These are phyloP conservation scores for Sebastolobus alascanus DNA, from an alignment of 2,797 vertebrate species.

Conservation along the genomic window DNA sequence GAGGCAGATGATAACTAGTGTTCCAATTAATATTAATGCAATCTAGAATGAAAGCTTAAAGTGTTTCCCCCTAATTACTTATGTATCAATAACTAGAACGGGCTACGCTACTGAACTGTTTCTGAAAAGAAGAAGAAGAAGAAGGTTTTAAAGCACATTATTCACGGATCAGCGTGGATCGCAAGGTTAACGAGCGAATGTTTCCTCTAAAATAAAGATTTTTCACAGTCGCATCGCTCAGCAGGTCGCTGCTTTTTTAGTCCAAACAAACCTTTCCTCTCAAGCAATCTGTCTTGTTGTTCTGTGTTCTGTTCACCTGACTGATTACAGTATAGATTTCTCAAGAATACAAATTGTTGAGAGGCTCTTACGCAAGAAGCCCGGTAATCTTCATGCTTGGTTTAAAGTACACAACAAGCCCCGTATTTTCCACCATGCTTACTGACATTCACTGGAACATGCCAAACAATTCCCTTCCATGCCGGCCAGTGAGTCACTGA, in stretches of 20 bases:
- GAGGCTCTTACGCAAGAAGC: slow-evolving; percentile 35
- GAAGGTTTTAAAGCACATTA: neutral
- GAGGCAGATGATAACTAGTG: slow-evolving; percentile 17
- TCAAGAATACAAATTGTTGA: slow-evolving; percentile 35
- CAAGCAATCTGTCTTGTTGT: neutral
- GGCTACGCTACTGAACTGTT: neutral
- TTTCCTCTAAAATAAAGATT: slow-evolving; percentile 9
- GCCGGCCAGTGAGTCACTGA: slow-evolving; percentile 7
- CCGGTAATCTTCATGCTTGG: slow-evolving; percentile 53
- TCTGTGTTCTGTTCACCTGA: slow-evolving; percentile 47
- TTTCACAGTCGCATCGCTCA: slow-evolving; percentile 1
- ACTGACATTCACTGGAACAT: slow-evolving; percentile 60
- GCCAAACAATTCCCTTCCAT: slow-evolving; percentile 8
- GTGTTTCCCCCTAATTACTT: slow-evolving; percentile 15
- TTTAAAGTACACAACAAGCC: slow-evolving; percentile 47
- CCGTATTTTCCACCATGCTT: slow-evolving; percentile 48
- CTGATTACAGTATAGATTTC: slow-evolving; percentile 52
- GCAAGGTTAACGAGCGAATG: slow-evolving; percentile 5
- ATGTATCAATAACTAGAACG: slow-evolving; percentile 14
- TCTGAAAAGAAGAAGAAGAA: slow-evolving; percentile 6
- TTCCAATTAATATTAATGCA: slow-evolving; percentile 62
- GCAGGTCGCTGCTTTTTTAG: slow-evolving; percentile 6
- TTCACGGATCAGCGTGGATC: slow-evolving; percentile 3
- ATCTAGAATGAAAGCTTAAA: slow-evolving; percentile 23
- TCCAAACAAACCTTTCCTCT: slow-evolving; percentile 16